phyloP scores from a whole-genome alignment of 2,113 vertebrate species.

The Perca fluviatilis region DNA sequence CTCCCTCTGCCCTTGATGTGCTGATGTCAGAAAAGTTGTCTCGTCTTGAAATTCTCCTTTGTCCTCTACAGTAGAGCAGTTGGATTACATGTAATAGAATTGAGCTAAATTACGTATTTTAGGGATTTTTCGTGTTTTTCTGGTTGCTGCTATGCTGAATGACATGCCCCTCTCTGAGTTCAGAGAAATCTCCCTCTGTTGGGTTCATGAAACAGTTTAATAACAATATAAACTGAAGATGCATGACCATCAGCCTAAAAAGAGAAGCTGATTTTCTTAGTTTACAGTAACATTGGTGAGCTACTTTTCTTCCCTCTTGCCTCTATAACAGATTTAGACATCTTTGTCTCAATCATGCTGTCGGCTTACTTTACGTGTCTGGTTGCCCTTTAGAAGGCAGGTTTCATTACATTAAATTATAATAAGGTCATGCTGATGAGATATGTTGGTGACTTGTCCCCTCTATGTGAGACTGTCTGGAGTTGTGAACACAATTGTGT shows the following conservation, averaged over 20 bases:
- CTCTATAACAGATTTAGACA: background rate
- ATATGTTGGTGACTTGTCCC: background rate
- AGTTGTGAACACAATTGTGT: background rate
- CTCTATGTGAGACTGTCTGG: background rate
- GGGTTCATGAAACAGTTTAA: background rate
- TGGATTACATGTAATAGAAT: background rate
- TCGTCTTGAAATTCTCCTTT: constrained; percentile 1
- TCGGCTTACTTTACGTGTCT: background rate
- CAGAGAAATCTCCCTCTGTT: background rate
- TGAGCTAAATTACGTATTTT: background rate
- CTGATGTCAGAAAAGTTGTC: background rate
- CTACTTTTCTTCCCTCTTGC: background rate
- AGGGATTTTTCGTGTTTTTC: background rate
- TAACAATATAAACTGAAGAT: background rate
- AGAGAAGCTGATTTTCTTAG: too few species aligned
- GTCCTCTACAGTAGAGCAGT: background rate
- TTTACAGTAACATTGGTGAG: background rate
- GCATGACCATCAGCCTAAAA: too few species aligned
- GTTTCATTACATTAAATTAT: background rate
- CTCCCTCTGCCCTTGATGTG: background rate
- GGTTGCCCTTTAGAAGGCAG: background rate
- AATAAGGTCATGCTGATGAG: background rate
- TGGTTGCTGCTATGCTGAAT: background rate
- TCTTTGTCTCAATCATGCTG: background rate
- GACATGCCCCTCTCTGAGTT: background rate